Evolutionary conservation across 2,113 vertebrate species (phyloP), one percentile per base, ranked within the genome.

Genomic region (Acinonyx jubatus): DNA sequence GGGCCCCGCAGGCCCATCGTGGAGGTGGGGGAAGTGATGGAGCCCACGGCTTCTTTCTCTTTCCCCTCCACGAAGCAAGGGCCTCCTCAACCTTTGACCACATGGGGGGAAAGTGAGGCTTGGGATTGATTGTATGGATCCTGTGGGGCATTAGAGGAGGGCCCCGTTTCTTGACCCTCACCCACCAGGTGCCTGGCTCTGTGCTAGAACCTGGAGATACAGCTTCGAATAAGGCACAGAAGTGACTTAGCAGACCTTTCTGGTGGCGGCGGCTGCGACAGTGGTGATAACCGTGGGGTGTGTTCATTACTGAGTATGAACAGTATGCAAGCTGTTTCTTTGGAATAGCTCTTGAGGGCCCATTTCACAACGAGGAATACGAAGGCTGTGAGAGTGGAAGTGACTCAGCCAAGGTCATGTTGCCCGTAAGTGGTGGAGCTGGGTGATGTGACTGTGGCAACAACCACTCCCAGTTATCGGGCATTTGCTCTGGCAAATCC

Each of bases 111-210:
- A 79, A 48, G 21, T 33, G 68, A 86, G 82, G 16, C 52, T 96
- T 4, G 0, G 29, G 10, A 23, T 48, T 52, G 25, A 16, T 36
- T 21, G 0, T 29, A 19, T 52, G 9, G 4, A 23, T 29, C n/a
- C 57, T 1, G 0, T 85, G n/a, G 18, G 18, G 50, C 9, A 1
- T 52, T 45, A 79, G 95, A n/a, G 41, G n/a, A 55, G 36, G 48
- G 16, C 38, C 45, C 27, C 21, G n/a, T 11, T 38, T 74, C 33
- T 14, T 0, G 0, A 3, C 31, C 63, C 38, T 89, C 57, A 63
- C 57, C 48, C 7, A 0, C 27, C 10, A 0, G 29, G 0, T 29
- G 29, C 71, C 91, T 41, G 78, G 27, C 25, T 25, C 14, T 23
- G 63, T 38, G 78, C 27, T 27, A 4, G 74, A 82, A 86, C 57